phyloP scores from a whole-genome alignment of 2,888 invertebrate genomes.

The Tipula vernalis region DNA sequence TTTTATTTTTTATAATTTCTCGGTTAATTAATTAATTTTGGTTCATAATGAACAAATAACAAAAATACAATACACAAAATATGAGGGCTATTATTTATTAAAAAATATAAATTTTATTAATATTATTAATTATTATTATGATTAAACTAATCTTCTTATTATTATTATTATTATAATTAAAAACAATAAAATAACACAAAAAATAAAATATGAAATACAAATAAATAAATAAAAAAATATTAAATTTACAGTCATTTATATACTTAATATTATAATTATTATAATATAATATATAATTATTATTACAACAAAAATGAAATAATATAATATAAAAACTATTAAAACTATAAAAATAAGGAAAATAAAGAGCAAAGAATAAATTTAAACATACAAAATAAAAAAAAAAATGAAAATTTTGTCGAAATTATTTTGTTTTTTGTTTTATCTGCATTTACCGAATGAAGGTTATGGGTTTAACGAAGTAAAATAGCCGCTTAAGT shows the following conservation, averaged over 20 bases:
- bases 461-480: too few species aligned
- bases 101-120: not conserved
- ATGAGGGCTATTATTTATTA: constrained; percentile 4
- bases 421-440: not conserved
- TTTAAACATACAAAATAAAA: not conserved
- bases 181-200: not conserved
- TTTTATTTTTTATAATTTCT: not conserved
- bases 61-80: not conserved
- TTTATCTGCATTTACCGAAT: too few species aligned
- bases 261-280: not conserved
- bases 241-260: not conserved
- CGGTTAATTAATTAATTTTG: not conserved
- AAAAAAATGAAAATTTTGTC: not conserved
- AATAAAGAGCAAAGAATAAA: not conserved
- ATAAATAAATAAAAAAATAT: not conserved
- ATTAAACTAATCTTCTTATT: not conserved
- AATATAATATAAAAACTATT: not conserved
- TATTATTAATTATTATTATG: not conserved
- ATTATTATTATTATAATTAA: not conserved
- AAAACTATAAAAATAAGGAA: not conserved
- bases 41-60: not conserved
- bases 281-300: not conserved
- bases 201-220: not conserved
- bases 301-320: not conserved
- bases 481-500: too few species aligned